Evolutionary conservation across 2,888 invertebrate species (phyloP).

Genomic region (Microctonus hyperodae): DNA sequence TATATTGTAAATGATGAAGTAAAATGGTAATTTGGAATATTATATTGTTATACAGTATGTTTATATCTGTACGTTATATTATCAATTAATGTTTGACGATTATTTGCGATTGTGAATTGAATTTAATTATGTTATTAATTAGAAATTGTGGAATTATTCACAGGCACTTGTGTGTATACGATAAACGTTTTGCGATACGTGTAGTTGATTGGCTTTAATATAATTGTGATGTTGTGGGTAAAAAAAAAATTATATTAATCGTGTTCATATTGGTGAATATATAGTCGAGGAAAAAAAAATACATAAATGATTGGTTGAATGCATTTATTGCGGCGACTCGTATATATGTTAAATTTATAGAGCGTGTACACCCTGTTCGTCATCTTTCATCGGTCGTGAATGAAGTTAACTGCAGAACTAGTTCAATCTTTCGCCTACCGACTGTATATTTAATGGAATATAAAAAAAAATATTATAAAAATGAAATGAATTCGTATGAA

Average conservation of each 20-base stretch:
- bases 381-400: constrained; percentile 17
- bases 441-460: neutral
- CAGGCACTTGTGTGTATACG: neutral
- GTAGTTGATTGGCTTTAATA: neutral
- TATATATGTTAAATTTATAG: constrained; percentile 14
- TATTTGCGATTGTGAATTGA: neutral
- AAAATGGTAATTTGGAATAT: neutral
- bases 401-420: constrained; percentile 18
- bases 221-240: neutral
- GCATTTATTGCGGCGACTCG: constrained; percentile 3
- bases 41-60: neutral
- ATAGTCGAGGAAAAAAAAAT: neutral
- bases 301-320: neutral
- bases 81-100: neutral
- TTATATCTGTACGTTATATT: neutral
- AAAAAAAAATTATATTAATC: neutral
- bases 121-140: neutral
- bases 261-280: no score
- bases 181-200: neutral
- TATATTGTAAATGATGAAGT: neutral
- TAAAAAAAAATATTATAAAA: neutral
- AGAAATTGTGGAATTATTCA: neutral
- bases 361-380: constrained; percentile 12
- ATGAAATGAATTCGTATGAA: neutral
- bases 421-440: constrained; percentile 9